Base-by-base conservation (phyloP, 2,113 vertebrate species). In the Rhinogobius similis region DNA sequence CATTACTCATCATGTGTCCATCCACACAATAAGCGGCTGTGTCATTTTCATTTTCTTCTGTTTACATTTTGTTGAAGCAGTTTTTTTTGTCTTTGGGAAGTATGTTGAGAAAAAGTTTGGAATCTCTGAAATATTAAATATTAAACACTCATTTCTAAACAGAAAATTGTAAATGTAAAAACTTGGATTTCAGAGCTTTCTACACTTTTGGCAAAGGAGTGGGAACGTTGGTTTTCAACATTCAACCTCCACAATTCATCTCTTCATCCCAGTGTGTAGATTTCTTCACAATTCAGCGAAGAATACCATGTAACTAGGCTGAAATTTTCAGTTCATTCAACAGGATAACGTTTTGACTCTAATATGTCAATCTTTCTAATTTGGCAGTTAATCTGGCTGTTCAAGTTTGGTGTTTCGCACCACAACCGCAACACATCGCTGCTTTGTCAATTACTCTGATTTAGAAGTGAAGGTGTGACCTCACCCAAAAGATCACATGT, bases 401-500 rank as follows among this genome's bases (percentile, higher is more conserved):
- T 36, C 32, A 36, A 7, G 32, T 80, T 78, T 78, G 77, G 82
- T 52, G 63, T 41, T 75, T 86, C 77, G 66, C 79, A 86, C 73
- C 62, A 72, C 72, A 68, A 66, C 20, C 16, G 67, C 74, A 76
- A 79, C 77, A 81, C 58, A 52, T 77, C 41, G 84, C 81, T 81
- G 70, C 73, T 62, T 59, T 80, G 84, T 87, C 87, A 86, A 87
- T 90, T 89, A 90, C 84, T 66, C 67, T 26, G 78, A 82, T 77
- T 82, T 83, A 84, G 84, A 81, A 75, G 85, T 82, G 66, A 88
- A 83, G 72, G 83, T 58, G 88, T 91, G 91, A 91, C 86, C 86
- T 91, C 91, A 90, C 76, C 87, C 81, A 66, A 67, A 76, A 75
- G 38, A 78, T 85, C 87, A 81, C 88, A 85, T 86, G 87, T 89